Evolutionary conservation across 2,113 vertebrate genomes (phyloP).

Genomic region (Phocoena sinus): DNA sequence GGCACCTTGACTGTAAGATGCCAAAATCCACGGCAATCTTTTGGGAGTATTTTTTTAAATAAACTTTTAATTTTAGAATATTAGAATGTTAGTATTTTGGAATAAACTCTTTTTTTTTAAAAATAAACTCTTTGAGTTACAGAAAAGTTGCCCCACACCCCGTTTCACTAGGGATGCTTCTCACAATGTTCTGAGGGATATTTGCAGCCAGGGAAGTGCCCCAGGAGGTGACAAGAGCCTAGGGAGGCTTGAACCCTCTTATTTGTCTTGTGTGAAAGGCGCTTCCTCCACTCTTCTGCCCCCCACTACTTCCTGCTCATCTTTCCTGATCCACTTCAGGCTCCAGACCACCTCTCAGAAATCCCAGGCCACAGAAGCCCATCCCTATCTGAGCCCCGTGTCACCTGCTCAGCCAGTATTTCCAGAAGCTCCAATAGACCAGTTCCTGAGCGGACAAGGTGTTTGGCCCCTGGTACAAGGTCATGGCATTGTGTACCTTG

Average conservation of each 20-base stretch:
- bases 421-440: background rate
- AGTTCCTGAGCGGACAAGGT: background rate
- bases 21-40: background rate
- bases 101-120: background rate
- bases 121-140: background rate
- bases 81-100: background rate
- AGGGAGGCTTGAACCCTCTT: background rate
- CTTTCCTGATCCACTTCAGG: background rate
- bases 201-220: background rate
- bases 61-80: background rate
- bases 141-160: background rate
- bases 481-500: background rate
- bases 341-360: background rate
- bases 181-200: background rate
- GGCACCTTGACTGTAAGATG: background rate
- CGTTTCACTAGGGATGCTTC: background rate
- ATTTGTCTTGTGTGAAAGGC: background rate
- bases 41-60: background rate
- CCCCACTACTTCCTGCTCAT: background rate
- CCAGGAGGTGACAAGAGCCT: background rate
- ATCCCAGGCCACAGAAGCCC: background rate
- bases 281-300: background rate
- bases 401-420: background rate
- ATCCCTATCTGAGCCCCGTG: background rate
- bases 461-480: background rate